Evolutionary conservation across 2,113 vertebrate species (phyloP), one percentile per base, ranked within the genome.

Genomic region (Plectropomus leopardus): DNA sequence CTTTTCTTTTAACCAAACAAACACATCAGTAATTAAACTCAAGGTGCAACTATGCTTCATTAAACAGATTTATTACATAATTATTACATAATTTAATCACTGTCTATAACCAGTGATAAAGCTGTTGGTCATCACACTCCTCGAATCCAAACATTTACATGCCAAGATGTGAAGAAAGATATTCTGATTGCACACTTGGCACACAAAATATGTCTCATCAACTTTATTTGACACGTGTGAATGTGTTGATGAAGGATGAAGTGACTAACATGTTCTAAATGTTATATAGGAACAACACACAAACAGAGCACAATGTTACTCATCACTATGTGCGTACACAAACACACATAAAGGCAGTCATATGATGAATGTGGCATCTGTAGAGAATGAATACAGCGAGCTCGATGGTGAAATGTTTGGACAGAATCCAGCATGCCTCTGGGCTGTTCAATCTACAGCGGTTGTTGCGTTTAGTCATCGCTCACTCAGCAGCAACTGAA

Each of bases 371-470:
- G 48, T 5, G 3, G 50, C 57, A 61, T 60, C 60, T 77, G 65
- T 9, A 63, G 48, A 69, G 81, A 78, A 61, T 60, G 76, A 82
- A 61, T 42, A 36, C 50, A 42, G 21, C 3, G 4, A 72, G 32
- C 10, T 30, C 19, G 28, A 75, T 91, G 88, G 85, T 73, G 79
- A 91, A 91, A 89, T 28, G 9, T 55, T 59, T 89, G 83, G 74
- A 69, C 4, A 21, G 53, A n/a, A n/a, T 84, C 74, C 83, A 86
- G 30, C 2, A 14, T 53, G 60, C 77, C 74, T 63, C 44, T 1
- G 30, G 61, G 48, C 51, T n/a, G 24, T 58, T 84, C 51, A 45
- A n/a, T 63, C 70, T 61, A 51, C 48, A 65, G 78, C 67, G 68
- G 58, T 71, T 72, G 23, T 36, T 57, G 66, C 0, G 21, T 72